Conservation (phyloP, 2,797 vertebrate species). For the Malurus splendens region DNA sequence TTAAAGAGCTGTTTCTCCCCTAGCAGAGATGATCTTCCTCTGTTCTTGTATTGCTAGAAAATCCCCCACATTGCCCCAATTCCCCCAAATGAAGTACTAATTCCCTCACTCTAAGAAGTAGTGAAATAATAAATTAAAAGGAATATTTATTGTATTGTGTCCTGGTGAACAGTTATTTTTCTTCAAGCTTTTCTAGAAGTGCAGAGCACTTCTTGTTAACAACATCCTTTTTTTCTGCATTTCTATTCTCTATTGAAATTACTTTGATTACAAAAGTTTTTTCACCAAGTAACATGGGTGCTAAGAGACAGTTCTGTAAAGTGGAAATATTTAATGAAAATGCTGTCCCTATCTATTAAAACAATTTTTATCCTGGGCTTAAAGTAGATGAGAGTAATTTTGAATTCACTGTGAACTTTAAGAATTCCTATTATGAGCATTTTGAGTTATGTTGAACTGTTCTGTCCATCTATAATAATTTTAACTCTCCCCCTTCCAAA, state of each 20-base stretch:
- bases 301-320: neutral
- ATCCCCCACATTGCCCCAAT: neutral
- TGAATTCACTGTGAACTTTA: neutral
- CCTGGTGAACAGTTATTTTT: neutral
- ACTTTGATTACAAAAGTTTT: neutral
- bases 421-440: neutral
- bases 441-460: neutral
- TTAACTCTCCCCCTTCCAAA: neutral
- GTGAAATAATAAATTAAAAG: neutral
- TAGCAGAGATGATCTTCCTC: neutral
- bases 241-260: neutral
- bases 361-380: neutral
- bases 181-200: neutral
- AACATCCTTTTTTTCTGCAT: neutral
- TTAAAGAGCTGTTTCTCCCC: neutral
- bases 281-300: neutral
- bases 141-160: neutral
- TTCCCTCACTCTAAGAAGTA: neutral
- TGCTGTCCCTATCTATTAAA: neutral
- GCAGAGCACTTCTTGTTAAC: neutral
- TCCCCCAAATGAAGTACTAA: neutral
- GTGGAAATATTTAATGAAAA: slow-evolving; percentile 15
- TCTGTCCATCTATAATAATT: neutral
- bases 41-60: neutral
- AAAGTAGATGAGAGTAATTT: neutral